A percentile compares a stretch with the other conserved stretches of the same genome.
phyloP scores from a whole-genome alignment of 2,888 invertebrate genomes.

The Watsonalla binaria region DNA sequence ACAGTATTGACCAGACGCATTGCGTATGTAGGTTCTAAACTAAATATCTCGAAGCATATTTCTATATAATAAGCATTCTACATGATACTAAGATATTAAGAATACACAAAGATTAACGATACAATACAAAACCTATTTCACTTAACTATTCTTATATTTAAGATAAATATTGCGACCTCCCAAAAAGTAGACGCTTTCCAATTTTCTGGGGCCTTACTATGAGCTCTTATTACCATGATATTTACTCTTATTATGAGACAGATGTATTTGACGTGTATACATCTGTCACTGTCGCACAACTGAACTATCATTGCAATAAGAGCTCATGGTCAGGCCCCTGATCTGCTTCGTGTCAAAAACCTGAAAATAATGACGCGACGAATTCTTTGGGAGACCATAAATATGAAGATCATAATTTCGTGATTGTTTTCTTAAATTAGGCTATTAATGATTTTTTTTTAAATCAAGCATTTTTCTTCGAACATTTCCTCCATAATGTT shows the following conservation, averaged over 20 bases:
- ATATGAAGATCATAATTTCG: neutral
- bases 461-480: neutral
- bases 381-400: neutral
- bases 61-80: neutral
- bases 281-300: too few relatives aligned
- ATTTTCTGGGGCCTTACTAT: neutral
- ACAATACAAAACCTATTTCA: neutral
- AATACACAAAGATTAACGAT: neutral
- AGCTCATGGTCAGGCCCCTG: too few relatives aligned
- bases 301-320: too few relatives aligned
- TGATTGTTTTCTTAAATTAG: neutral
- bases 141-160: neutral
- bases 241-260: too few relatives aligned
- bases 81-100: neutral
- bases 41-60: neutral
- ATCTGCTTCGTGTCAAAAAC: neutral
- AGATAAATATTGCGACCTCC: neutral
- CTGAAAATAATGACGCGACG: neutral
- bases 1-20: neutral
- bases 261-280: too few relatives aligned
- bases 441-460: neutral
- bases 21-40: neutral
- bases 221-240: too few relatives aligned
- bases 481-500: too few relatives aligned
- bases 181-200: neutral